These are phyloP conservation scores for Hormaphis cornu DNA, from an alignment of 1,140 invertebrate genomes.

Conservation along the genomic window DNA sequence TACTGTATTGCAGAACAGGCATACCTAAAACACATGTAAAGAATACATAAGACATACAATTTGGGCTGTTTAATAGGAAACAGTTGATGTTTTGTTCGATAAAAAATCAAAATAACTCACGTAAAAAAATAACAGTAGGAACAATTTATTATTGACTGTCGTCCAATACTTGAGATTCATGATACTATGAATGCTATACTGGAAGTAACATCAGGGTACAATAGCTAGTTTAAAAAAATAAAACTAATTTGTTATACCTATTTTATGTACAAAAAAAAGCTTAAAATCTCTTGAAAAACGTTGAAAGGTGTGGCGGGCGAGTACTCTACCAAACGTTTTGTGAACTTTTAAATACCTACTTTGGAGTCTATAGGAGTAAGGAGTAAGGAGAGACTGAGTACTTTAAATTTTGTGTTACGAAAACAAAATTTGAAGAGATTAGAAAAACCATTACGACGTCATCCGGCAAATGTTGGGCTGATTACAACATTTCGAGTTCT, in stretches of 20 bases:
- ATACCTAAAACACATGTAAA: not conserved
- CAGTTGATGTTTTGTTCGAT: not conserved
- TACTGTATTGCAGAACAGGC: not conserved
- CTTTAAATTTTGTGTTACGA: not conserved
- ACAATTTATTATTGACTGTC: not conserved
- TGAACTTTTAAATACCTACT: not conserved
- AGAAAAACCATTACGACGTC: not conserved
- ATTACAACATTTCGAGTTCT: not conserved
- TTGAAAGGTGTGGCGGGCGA: not conserved
- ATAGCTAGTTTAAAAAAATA: not conserved
- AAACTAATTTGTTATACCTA: not conserved
- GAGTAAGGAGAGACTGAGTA: not conserved
- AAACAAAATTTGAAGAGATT: not conserved
- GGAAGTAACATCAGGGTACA: not conserved
- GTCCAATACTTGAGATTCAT: constrained; percentile 11
- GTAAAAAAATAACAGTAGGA: not conserved
- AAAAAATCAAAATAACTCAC: too few species aligned
- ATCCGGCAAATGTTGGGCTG: constrained; percentile 11
- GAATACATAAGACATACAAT: not conserved
- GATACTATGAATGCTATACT: not conserved
- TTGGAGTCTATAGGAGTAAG: too few species aligned
- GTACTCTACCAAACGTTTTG: not conserved
- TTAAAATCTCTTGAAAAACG: too few species aligned
- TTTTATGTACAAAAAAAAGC: too few species aligned
- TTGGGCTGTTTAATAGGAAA: too few species aligned